Conservation (phyloP, 2,888 invertebrate genomes). For the Apodemia mormo region DNA sequence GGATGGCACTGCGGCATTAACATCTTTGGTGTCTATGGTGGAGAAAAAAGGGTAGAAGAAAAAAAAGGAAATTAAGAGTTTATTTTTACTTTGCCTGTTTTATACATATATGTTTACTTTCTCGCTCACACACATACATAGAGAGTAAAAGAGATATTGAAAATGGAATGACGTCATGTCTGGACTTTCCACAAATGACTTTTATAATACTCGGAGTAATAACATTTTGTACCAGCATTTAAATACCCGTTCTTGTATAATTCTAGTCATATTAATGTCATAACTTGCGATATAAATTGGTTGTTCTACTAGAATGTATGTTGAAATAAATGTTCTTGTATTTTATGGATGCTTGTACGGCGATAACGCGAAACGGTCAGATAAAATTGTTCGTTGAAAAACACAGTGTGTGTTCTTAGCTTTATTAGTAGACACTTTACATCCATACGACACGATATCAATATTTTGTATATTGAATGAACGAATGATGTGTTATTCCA, state of each 20-base stretch:
- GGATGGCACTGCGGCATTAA: too few species aligned
- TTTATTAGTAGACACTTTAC: neutral
- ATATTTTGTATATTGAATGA: neutral
- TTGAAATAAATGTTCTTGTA: slow-evolving; percentile 13
- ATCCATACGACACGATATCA: neutral
- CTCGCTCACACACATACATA: too few species aligned
- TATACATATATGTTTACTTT: too few species aligned
- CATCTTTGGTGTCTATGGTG: too few species aligned
- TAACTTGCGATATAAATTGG: slow-evolving; percentile 12
- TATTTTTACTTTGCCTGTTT: too few species aligned
- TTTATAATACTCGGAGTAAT: neutral
- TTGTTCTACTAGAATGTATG: slow-evolving; percentile 15
- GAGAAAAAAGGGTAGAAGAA: too few species aligned
- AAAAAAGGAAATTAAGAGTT: too few species aligned
- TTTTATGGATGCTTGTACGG: slow-evolving; percentile 5
- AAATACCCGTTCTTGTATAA: neutral
- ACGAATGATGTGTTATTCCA: too few species aligned
- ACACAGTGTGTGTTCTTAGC: slow-evolving; percentile 9
- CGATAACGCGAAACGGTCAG: slow-evolving; percentile 10
- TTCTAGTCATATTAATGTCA: slow-evolving; percentile 13
- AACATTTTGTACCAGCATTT: neutral
- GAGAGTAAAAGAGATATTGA: too few species aligned
- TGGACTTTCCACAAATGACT: too few species aligned
- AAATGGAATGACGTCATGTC: too few species aligned
- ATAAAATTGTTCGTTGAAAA: slow-evolving; percentile 16